Percentiles rank a stretch among this genome's conserved stretches.
phyloP scores from a whole-genome alignment of 2,113 vertebrate genomes.

The Scytalopus superciliaris region DNA sequence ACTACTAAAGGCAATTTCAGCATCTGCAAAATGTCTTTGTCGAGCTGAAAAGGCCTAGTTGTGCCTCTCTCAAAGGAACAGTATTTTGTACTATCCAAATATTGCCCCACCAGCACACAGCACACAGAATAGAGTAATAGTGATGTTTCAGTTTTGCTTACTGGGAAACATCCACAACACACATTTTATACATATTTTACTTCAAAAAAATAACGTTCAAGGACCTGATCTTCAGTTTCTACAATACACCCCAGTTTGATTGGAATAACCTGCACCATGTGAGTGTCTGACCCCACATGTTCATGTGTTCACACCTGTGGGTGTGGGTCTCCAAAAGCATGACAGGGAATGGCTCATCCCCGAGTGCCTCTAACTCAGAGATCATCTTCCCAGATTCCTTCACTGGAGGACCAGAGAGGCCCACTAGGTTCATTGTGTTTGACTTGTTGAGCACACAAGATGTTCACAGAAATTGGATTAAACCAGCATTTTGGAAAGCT shows the following conservation, averaged over 20 bases:
- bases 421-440: constrained; percentile 47
- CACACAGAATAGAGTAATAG: background rate
- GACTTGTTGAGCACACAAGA: constrained; percentile 53
- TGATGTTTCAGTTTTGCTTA: background rate
- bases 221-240: background rate
- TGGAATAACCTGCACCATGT: background rate
- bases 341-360: background rate
- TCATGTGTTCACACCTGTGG: background rate
- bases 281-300: background rate
- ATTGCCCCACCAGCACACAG: background rate
- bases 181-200: background rate
- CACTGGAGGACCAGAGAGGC: background rate
- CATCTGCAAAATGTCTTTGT: background rate
- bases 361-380: background rate
- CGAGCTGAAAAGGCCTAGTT: background rate
- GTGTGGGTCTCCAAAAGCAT: background rate
- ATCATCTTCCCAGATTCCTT: background rate
- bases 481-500: constrained; percentile 44
- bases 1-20: background rate
- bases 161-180: background rate
- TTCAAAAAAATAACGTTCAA: background rate
- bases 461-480: constrained; percentile 60
- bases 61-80: background rate
- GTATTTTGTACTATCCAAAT: background rate
- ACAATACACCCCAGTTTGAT: background rate